Evolutionary conservation across 2,888 invertebrate genomes (phyloP).

Genomic region (Diabrotica balteata): DNA sequence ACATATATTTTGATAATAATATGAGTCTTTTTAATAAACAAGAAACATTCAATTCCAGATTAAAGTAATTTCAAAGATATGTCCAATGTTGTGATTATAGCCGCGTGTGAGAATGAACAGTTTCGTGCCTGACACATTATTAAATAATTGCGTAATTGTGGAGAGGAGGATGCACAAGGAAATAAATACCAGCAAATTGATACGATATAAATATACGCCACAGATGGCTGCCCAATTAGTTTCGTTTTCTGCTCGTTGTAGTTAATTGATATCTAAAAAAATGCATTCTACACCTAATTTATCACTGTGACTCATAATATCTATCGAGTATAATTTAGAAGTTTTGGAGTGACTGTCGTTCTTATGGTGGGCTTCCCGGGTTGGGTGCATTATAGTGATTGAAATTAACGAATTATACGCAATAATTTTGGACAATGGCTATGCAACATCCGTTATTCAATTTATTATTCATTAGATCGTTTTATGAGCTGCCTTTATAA

Average conservation of each 20-base stretch:
- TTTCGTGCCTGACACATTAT: no score
- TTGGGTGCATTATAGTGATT: constrained; percentile 2
- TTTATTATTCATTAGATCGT: constrained; percentile 36
- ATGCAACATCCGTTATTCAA: constrained; percentile 33
- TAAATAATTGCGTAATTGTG: constrained; percentile 7
- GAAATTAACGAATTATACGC: constrained; percentile 29
- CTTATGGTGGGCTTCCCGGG: constrained; percentile 1
- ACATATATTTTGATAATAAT: no score
- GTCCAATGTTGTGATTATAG: no score
- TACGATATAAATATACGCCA: constrained; percentile 8
- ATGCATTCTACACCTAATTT: not conserved
- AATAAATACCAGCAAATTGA: constrained; percentile 10
- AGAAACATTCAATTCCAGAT: no score
- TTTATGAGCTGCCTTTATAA: constrained; percentile 9
- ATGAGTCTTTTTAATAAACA: no score
- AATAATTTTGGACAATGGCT: constrained; percentile 33
- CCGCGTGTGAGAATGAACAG: no score
- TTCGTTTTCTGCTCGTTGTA: constrained; percentile 4
- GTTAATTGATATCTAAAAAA: not conserved
- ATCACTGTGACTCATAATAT: not conserved
- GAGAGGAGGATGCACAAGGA: not conserved
- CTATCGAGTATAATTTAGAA: no score
- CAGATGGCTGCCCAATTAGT: constrained; percentile 1
- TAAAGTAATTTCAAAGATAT: no score
- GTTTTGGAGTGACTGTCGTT: no score